A percentile compares a stretch with the other conserved stretches of the same genome.
Conservation (phyloP, 2,797 vertebrate species). For the Hydrophis major region DNA sequence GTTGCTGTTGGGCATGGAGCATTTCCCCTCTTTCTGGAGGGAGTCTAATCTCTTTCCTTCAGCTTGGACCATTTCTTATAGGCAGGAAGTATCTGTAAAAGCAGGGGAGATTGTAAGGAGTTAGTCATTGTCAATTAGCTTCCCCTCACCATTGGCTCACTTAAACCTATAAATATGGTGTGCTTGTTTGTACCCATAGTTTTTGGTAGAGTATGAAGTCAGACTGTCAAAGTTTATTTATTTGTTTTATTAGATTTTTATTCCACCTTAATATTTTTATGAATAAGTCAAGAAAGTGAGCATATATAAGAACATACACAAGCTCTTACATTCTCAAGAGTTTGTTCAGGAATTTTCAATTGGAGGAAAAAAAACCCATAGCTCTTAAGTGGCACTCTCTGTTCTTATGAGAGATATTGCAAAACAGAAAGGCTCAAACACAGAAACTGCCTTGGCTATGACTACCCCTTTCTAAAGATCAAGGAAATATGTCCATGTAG, state of each 20-base stretch:
- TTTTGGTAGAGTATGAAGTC: background rate
- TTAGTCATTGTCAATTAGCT: background rate
- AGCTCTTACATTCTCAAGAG: background rate
- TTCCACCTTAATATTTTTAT: background rate
- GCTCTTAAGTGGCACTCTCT: background rate
- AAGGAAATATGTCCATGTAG: background rate
- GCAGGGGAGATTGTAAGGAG: background rate
- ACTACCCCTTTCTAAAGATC: background rate
- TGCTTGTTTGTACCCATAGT: background rate
- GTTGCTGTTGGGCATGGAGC: background rate
- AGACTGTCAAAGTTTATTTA: background rate
- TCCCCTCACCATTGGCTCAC: background rate
- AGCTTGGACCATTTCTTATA: background rate
- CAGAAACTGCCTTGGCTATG: background rate
- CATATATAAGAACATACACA: background rate
- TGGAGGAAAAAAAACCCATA: fast-evolving
- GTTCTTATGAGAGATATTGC: background rate
- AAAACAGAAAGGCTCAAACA: background rate
- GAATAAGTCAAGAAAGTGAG: background rate
- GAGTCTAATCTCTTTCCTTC: background rate
- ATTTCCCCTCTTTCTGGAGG: background rate
- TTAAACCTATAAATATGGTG: background rate
- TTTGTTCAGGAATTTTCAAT: background rate
- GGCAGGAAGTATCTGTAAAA: background rate
- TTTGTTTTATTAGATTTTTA: background rate